Evolutionary conservation across 2,888 invertebrate species (phyloP).

Genomic region (Slavum lentiscoides): DNA sequence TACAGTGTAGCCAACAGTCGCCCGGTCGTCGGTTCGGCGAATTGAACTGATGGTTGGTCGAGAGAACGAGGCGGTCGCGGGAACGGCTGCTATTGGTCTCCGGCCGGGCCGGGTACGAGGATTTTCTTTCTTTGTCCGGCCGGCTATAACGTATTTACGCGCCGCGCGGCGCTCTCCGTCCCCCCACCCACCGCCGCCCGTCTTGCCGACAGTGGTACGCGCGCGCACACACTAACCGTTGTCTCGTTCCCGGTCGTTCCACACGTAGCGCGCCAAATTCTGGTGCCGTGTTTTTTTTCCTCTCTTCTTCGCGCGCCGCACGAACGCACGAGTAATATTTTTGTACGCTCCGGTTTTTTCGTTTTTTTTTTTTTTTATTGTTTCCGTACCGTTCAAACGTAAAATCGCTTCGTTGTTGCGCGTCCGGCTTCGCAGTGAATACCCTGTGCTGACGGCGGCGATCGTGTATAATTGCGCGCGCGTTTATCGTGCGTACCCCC

Average conservation of each 20-base stretch:
- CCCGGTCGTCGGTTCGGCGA: neutral
- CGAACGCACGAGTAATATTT: too few species aligned
- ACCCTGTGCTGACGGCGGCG: too few species aligned
- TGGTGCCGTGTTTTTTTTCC: conserved; percentile 21
- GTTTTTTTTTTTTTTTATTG: neutral
- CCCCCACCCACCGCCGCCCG: neutral
- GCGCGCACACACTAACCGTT: conserved; percentile 18
- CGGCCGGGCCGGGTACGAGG: conserved; percentile 12
- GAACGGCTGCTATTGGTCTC: conserved; percentile 42
- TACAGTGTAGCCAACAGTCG: conserved; percentile 26
- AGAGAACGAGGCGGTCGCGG: conserved; percentile 43
- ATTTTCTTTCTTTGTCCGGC: conserved; percentile 46
- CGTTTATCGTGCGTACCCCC: too few species aligned
- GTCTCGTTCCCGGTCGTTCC: conserved; percentile 36
- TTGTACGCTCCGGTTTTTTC: too few species aligned
- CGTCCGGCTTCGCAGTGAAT: too few species aligned
- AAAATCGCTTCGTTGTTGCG: too few species aligned
- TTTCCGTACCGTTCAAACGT: too few species aligned
- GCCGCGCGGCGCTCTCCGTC: neutral
- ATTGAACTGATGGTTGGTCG: neutral
- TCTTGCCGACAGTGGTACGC: neutral
- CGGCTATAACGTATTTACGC: conserved; percentile 48
- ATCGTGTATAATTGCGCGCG: too few species aligned
- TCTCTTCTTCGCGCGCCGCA: neutral
- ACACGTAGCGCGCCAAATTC: conserved; percentile 51